A percentile compares a stretch with the other conserved stretches of the same genome.
phyloP scores from a whole-genome alignment of 2,113 vertebrate genomes.

The Tetrao urogallus region DNA sequence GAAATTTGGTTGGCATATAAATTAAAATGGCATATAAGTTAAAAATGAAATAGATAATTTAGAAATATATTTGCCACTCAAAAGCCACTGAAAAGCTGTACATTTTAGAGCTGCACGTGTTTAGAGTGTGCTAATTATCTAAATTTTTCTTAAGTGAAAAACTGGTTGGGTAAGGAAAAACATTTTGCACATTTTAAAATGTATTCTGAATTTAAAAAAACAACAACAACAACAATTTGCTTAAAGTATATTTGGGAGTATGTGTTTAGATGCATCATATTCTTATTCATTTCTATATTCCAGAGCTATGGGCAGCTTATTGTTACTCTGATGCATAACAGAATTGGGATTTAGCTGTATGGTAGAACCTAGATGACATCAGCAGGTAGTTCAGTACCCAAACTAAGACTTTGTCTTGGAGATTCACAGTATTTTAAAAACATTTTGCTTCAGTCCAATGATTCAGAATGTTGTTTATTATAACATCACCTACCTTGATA shows the following conservation, averaged over 20 bases:
- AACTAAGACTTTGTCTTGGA: neutral
- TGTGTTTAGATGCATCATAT: neutral
- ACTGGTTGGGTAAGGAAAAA: neutral
- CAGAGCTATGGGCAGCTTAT: neutral
- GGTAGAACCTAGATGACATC: neutral
- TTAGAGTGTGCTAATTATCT: neutral
- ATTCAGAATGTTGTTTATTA: neutral
- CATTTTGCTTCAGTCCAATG: neutral
- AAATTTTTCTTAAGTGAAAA: neutral
- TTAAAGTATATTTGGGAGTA: neutral
- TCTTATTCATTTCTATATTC: neutral
- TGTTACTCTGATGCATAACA: neutral
- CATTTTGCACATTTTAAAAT: neutral
- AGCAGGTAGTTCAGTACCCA: neutral
- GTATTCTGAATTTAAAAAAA: neutral
- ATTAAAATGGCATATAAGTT: conserved; percentile 13
- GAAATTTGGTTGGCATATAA: conserved; percentile 1
- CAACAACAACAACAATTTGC: neutral
- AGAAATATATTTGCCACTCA: conserved; percentile 14
- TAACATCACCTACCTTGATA: neutral
- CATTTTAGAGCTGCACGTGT: conserved; percentile 33
- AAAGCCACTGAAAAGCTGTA: neutral
- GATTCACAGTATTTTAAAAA: neutral
- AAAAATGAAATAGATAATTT: conserved; percentile 31
- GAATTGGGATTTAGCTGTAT: neutral